These are phyloP conservation scores for Rhopilema esculentum DNA, from an alignment of 30 jellyfish, hydroid and myxozoan species.

Conservation along the genomic window DNA sequence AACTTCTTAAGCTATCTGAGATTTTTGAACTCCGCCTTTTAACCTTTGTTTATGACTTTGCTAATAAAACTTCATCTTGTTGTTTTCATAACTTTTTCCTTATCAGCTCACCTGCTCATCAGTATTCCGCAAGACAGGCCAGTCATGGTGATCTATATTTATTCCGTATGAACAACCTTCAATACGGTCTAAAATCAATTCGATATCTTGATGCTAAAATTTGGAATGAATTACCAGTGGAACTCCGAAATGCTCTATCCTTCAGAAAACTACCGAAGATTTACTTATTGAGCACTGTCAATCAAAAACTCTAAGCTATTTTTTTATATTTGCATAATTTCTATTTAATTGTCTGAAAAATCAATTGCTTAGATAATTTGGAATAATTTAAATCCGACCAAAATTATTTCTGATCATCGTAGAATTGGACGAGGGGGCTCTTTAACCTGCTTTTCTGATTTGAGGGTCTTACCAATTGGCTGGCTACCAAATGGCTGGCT, in stretches of 20 bases:
- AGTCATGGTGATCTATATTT: not conserved
- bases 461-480: too few species aligned
- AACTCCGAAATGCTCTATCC: slow-evolving; percentile 49
- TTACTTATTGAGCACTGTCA: slow-evolving; percentile 41
- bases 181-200: slow-evolving; percentile 24
- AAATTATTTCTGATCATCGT: too few species aligned
- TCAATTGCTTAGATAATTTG: too few species aligned
- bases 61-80: slow-evolving; percentile 31
- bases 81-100: slow-evolving; percentile 13
- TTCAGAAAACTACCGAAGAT: slow-evolving; percentile 28
- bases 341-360: not conserved
- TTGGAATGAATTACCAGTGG: slow-evolving; percentile 52
- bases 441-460: too few species aligned
- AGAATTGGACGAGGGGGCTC: too few species aligned
- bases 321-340: slow-evolving; percentile 1
- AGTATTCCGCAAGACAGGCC: not conserved
- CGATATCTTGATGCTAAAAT: slow-evolving; percentile 41
- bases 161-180: not conserved
- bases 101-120: not conserved
- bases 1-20: slow-evolving; percentile 38
- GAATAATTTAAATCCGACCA: too few species aligned
- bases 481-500: too few species aligned
- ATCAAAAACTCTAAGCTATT: slow-evolving; percentile 7
- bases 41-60: slow-evolving; percentile 45
- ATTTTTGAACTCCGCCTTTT: slow-evolving; percentile 31